A percentile compares a stretch with the other conserved stretches of the same genome.
phyloP scores from a whole-genome alignment of 2,113 vertebrate genomes.

The Nothoprocta pentlandii region DNA sequence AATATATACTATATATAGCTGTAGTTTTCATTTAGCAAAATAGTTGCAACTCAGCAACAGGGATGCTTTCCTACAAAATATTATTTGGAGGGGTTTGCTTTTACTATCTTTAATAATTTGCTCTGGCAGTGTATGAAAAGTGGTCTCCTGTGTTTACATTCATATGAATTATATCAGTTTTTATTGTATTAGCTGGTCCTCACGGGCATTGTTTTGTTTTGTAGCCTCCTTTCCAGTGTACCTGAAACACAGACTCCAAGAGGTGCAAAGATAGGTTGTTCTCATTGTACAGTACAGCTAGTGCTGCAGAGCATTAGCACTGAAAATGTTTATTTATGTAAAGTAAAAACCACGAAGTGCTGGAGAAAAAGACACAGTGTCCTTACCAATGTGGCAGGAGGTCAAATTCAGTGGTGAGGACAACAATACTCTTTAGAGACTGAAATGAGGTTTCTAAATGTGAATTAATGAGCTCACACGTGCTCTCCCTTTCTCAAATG shows the following conservation, averaged over 20 bases:
- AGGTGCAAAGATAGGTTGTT: background rate
- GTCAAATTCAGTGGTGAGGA: background rate
- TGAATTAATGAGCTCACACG: background rate
- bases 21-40: background rate
- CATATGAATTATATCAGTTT: background rate
- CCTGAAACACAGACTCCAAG: background rate
- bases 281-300: rapidly evolving
- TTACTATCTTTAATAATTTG: background rate
- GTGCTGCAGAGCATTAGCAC: background rate
- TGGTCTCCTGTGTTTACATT: background rate
- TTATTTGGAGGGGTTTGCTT: background rate
- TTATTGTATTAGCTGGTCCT: background rate
- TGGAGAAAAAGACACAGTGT: background rate
- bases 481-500: background rate
- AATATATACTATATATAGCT: background rate
- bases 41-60: background rate
- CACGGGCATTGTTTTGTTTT: background rate
- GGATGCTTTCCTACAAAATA: background rate
- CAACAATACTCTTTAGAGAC: background rate
- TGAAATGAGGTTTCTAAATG: background rate
- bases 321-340: background rate
- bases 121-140: background rate
- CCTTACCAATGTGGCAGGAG: background rate
- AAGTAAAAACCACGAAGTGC: rapidly evolving
- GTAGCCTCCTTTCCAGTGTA: rapidly evolving